These are phyloP conservation scores for Drosophila pullipes DNA, from an alignment of 2,888 invertebrate genomes.

Conservation along the genomic window DNA sequence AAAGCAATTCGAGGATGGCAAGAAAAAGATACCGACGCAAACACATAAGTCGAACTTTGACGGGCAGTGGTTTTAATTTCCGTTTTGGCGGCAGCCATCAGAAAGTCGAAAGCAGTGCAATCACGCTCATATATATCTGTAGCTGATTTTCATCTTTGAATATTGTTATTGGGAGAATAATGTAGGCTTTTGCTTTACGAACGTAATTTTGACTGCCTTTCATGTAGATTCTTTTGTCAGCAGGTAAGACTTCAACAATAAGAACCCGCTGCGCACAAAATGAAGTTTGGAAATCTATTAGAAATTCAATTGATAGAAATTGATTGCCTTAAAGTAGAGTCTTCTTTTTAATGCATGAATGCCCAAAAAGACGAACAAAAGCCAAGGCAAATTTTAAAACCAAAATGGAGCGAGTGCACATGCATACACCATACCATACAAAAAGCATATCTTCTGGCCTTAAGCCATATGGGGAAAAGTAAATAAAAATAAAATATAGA, in stretches of 20 bases:
- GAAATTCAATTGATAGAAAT: conserved; percentile 63
- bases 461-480: conserved; percentile 37
- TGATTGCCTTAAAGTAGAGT: conserved; percentile 31
- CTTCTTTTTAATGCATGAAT: conserved; percentile 19
- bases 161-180: conserved; percentile 1
- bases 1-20: conserved; percentile 2
- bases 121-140: conserved; percentile 14
- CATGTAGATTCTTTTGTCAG: conserved; percentile 23
- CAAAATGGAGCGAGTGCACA: conserved; percentile 36
- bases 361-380: conserved; percentile 43
- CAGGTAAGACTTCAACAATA: conserved; percentile 27
- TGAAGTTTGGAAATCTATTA: conserved; percentile 49
- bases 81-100: conserved; percentile 52
- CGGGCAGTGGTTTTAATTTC: conserved; percentile 62
- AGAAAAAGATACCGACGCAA: conserved; percentile 12
- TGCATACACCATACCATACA: not conserved
- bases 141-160: conserved; percentile 9
- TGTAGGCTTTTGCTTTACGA: not conserved
- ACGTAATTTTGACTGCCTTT: conserved; percentile 16
- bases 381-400: conserved; percentile 36
- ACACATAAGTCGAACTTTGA: conserved; percentile 15
- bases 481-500: conserved; percentile 66
- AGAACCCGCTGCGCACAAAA: conserved; percentile 11
- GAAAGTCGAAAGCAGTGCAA: conserved; percentile 32
- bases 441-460: conserved; percentile 14